Evolutionary conservation across 1,140 invertebrate genomes (phyloP).

Genomic region (Aphaenogaster floridana): DNA sequence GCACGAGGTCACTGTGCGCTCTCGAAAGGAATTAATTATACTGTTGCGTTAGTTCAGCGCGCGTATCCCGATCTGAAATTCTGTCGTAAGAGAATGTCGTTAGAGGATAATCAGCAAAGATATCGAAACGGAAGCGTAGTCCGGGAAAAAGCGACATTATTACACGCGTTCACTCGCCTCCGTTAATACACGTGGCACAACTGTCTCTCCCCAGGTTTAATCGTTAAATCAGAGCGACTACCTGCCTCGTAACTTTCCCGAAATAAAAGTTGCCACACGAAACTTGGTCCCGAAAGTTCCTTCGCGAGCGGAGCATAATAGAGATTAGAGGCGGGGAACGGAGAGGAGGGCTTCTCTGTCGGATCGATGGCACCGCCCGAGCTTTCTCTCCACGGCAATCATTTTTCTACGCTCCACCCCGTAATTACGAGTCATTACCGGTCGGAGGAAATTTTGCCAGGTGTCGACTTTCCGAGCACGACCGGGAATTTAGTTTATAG

Average conservation of each 20-base stretch:
- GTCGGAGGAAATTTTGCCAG: conserved; percentile 47
- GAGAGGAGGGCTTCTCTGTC: neutral
- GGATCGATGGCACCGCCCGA: conserved; percentile 62
- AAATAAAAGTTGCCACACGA: conserved; percentile 54
- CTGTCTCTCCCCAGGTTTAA: conserved; percentile 3
- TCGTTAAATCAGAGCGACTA: conserved; percentile 55
- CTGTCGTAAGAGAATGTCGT: neutral
- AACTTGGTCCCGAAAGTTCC: conserved; percentile 28
- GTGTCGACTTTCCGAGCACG: conserved; percentile 52
- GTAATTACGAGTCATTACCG: conserved; percentile 72
- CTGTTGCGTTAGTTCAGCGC: neutral
- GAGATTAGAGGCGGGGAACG: conserved; percentile 35
- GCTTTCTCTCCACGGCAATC: conserved; percentile 38
- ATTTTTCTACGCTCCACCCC: conserved; percentile 62
- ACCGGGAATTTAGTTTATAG: neutral
- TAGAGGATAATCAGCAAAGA: conserved; percentile 5
- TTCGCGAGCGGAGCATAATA: conserved; percentile 27
- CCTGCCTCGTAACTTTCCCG: conserved; percentile 34
- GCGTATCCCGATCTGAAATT: conserved; percentile 24
- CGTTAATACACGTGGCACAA: conserved; percentile 21
- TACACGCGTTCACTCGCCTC: neutral
- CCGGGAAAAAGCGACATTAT: neutral
- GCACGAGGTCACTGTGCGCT: neutral
- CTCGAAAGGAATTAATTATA: conserved; percentile 56
- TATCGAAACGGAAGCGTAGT: neutral